Base-by-base conservation (phyloP, 2,797 vertebrate genomes). In the Rhabdomys pumilio region DNA sequence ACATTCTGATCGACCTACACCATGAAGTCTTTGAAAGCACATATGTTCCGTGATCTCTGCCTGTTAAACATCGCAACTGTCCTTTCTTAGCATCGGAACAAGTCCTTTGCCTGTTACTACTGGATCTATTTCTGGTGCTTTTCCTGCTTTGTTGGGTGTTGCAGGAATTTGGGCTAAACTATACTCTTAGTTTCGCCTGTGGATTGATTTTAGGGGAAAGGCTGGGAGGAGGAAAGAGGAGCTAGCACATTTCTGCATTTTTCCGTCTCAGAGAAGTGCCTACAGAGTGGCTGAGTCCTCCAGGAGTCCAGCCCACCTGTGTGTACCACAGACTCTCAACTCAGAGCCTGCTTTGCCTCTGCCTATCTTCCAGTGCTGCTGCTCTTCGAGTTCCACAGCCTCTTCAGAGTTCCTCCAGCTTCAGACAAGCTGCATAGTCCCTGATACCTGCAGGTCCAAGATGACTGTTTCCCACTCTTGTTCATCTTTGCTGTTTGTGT, bases 361-460 rank as follows among this genome's bases (percentile, higher is more conserved):
- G 29, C 44, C 44, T 72, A 44, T 61, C 76, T n/a, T 29, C 22
- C 26, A 9, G 20, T 6, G 34, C 55, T 20, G 14, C 5, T 61
- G 24, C 38, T 41, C 65, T 86, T 65, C 19, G 5, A 31, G 6
- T 19, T 12, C 13, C 65, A 72, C 90, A 24, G 47, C 41, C 69
- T 19, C 57, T 14, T 67, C 5, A 14, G 0, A n/a, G 34, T 38
- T 63, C 11, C 29, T 22, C 17, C 57, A 3, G 34, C 17, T 89
- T 89, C 9, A 1, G 31, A 38, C 6, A 38, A 0, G 24, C 34
- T 2, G 31, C 0, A 3, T 1, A 1, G 26, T 57, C 67, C 44
- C 53, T 19, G 9, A 9, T 10, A 3, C 65, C 89, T 55, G 12
- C 22, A 77, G 63, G 31, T 57, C 15, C 22, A 53, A 3, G 29